These are phyloP conservation scores for Gymnoscelis rufifasciata DNA, from an alignment of 2,888 invertebrate genomes.

Conservation along the genomic window DNA sequence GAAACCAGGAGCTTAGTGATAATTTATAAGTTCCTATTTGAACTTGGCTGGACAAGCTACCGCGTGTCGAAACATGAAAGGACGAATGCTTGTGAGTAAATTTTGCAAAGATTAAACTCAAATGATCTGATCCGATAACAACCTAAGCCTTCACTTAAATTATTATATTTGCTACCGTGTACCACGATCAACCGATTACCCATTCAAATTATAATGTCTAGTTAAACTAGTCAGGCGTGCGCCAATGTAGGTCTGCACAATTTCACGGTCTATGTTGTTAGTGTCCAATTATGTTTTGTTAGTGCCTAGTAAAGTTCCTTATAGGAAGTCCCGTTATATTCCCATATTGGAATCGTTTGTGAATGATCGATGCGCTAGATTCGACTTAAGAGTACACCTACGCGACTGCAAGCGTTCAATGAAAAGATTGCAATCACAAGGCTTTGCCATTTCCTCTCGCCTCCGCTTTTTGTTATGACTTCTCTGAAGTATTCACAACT, in stretches of 20 bases:
- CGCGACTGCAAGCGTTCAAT: slow-evolving; percentile 51
- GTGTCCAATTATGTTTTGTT: slow-evolving; percentile 7
- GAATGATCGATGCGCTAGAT: slow-evolving; percentile 22
- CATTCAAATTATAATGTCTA: neutral
- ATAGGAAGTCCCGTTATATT: slow-evolving; percentile 22
- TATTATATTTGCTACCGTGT: neutral
- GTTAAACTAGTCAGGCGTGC: neutral
- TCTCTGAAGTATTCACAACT: slow-evolving; percentile 38
- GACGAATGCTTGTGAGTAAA: too few species aligned
- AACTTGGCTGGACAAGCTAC: too few species aligned
- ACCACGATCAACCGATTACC: neutral
- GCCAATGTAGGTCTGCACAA: neutral
- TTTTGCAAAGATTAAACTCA: too few species aligned
- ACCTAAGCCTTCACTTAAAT: neutral
- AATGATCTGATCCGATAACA: too few species aligned
- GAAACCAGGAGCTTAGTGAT: too few species aligned
- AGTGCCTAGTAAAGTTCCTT: neutral
- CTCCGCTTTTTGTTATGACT: slow-evolving; percentile 56
- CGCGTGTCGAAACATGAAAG: too few species aligned
- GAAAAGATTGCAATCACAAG: slow-evolving; percentile 58
- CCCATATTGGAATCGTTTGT: slow-evolving; percentile 24
- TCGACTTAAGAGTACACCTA: slow-evolving; percentile 36
- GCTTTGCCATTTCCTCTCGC: slow-evolving; percentile 63
- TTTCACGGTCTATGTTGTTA: slow-evolving; percentile 6
- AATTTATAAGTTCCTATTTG: too few species aligned